Percentiles rank a stretch among this genome's conserved stretches.
phyloP scores from a whole-genome alignment of 2,888 invertebrate genomes.

The Drosophila nr. perissopoda region DNA sequence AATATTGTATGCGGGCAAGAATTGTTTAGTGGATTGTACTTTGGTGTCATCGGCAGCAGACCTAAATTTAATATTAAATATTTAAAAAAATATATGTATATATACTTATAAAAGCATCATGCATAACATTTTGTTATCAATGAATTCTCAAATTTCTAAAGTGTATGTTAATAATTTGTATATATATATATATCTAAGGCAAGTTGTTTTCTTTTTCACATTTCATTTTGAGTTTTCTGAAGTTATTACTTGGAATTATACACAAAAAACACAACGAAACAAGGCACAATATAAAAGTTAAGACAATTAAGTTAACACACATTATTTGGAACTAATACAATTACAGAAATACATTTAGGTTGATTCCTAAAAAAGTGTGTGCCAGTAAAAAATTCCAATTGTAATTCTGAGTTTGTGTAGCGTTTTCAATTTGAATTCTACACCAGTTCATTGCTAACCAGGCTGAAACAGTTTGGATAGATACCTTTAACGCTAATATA shows the following conservation, averaged over 20 bases:
- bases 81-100: neutral
- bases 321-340: constrained; percentile 31
- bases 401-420: neutral
- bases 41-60: constrained; percentile 59
- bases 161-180: too few species aligned
- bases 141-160: constrained; percentile 1
- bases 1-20: constrained; percentile 45
- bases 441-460: neutral
- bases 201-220: constrained; percentile 1
- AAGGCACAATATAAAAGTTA: constrained; percentile 25
- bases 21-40: constrained; percentile 55
- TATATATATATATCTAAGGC: neutral
- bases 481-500: neutral
- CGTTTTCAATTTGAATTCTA: neutral
- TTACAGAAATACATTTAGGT: constrained; percentile 32
- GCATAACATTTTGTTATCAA: constrained; percentile 2
- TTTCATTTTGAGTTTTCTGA: constrained; percentile 17
- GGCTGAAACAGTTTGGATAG: neutral
- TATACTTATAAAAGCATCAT: constrained; percentile 21
- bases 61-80: constrained; percentile 9
- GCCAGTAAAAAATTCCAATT: constrained; percentile 9
- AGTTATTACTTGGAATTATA: constrained; percentile 41
- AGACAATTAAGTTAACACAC: constrained; percentile 36
- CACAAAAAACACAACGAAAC: constrained; percentile 2
- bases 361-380: constrained; percentile 27